Base-by-base conservation (phyloP, 2,888 invertebrate species). In the Corbicula japonica region DNA sequence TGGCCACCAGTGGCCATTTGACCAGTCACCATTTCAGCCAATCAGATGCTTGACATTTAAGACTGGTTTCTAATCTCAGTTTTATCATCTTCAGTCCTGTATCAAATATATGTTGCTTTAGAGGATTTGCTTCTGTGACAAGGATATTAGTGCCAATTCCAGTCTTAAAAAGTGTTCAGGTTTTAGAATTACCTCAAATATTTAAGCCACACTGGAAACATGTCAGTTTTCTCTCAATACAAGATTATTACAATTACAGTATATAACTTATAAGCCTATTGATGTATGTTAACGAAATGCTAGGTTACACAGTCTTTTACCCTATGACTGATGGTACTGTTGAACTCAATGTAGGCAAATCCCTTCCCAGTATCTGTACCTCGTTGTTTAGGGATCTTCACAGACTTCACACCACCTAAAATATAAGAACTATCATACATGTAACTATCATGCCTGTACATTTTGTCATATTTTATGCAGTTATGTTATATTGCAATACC, bases 281-380 rank as follows among this genome's bases (percentile, higher is more conserved):
- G n/a, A n/a, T n/a, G n/a, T n/a, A n/a, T n/a, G n/a, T n/a, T n/a
- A n/a, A n/a, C n/a, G n/a, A n/a, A n/a, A n/a, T n/a, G n/a, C n/a
- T n/a, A n/a, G n/a, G n/a, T n/a, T n/a, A n/a, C n/a, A n/a, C n/a
- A n/a, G n/a, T n/a, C n/a, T n/a, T n/a, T n/a, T 76, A 91, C 91
- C 86, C 88, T 88, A 76, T 89, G 90, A 65, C 88, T 87, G 30
- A 88, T 89, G 23, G 86, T 79, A 61, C 88, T 89, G 75, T 88
- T 89, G 78, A 92, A 91, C 60, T 92, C 92, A 46, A 92, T 86
- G 74, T 91, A 92, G 10, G 91, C 92, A 86, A 90, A 91, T 23
- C 92, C 92, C 80, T 88, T 86, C 8, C 89, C 86, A 34, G 85
- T 87, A 26, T 89, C 89, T 65, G 90, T 86, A 0, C 86, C 88